phyloP scores from a whole-genome alignment of 1,140 invertebrate genomes.

The Caenorhabditis remanei region DNA sequence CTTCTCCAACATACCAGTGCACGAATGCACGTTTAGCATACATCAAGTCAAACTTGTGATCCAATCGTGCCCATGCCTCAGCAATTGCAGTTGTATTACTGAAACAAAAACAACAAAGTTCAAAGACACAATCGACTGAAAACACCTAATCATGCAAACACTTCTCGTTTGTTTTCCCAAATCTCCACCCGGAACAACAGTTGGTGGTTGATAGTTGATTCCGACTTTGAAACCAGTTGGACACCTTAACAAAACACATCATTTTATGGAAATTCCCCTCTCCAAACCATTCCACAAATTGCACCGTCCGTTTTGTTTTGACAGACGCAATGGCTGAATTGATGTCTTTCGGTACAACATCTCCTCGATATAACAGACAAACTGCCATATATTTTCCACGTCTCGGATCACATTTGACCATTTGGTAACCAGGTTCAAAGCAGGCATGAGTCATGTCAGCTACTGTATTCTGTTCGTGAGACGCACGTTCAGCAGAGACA shows the following conservation, averaged over 20 bases:
- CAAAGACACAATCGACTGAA: background rate
- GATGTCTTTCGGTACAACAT: conserved; percentile 85
- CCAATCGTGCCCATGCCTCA: conserved; percentile 84
- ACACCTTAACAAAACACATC: conserved; percentile 73
- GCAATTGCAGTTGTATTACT: conserved; percentile 84
- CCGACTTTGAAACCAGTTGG: conserved; percentile 84
- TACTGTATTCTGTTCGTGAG: conserved; percentile 84
- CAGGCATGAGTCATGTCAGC: conserved; percentile 86
- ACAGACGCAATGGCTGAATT: conserved; percentile 88
- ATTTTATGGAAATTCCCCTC: background rate
- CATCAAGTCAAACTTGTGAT: conserved; percentile 84
- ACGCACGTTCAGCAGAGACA: conserved; percentile 87
- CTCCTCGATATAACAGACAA: conserved; percentile 86
- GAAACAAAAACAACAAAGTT: conserved; percentile 6
- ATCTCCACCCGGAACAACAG: conserved; percentile 88
- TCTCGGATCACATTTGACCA: conserved; percentile 83
- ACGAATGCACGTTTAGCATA: conserved; percentile 81
- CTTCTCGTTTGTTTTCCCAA: conserved; percentile 79
- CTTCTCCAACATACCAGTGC: conserved; percentile 83
- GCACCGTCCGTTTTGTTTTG: conserved; percentile 86
- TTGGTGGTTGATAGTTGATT: conserved; percentile 88
- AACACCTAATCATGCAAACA: conserved; percentile 63
- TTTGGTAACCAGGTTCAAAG: conserved; percentile 87
- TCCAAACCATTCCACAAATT: conserved; percentile 85
- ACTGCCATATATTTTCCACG: conserved; percentile 84